phyloP scores from a whole-genome alignment of 1,140 invertebrate species.

The Drosophila asahinai region DNA sequence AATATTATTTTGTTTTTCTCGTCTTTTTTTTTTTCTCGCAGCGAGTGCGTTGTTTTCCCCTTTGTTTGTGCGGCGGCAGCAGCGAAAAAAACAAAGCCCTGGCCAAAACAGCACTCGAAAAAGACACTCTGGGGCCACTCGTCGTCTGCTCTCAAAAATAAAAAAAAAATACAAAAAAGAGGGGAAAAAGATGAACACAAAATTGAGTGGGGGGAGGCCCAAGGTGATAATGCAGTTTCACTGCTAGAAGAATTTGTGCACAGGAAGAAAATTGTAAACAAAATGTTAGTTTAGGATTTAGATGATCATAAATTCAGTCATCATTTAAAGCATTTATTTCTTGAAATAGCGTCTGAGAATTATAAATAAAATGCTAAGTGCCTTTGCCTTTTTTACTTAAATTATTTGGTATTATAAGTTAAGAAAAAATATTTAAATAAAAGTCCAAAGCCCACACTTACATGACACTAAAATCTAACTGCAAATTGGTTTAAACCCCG shows the following conservation, averaged over 20 bases:
- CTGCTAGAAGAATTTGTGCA: conserved; percentile 27
- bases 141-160: conserved; percentile 36
- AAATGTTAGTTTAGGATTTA: neutral
- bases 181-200: conserved; percentile 10
- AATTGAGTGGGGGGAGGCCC: conserved; percentile 57
- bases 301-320: no score
- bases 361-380: no score
- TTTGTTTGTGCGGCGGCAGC: conserved; percentile 65
- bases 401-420: no score
- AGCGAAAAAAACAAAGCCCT: conserved; percentile 73
- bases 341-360: no score
- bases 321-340: no score
- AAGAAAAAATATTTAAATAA: no score
- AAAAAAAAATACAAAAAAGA: neutral
- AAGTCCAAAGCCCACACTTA: no score
- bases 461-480: no score
- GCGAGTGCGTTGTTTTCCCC: conserved; percentile 44
- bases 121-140: conserved; percentile 76
- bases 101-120: conserved; percentile 70
- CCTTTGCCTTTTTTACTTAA: neutral
- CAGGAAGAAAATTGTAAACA: conserved; percentile 5
- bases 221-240: conserved; percentile 80
- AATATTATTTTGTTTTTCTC: conserved; percentile 71
- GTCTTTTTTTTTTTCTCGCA: conserved; percentile 5
- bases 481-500: no score